These are phyloP conservation scores for Portevinia maculata DNA, from an alignment of 2,888 invertebrate genomes.

Conservation along the genomic window DNA sequence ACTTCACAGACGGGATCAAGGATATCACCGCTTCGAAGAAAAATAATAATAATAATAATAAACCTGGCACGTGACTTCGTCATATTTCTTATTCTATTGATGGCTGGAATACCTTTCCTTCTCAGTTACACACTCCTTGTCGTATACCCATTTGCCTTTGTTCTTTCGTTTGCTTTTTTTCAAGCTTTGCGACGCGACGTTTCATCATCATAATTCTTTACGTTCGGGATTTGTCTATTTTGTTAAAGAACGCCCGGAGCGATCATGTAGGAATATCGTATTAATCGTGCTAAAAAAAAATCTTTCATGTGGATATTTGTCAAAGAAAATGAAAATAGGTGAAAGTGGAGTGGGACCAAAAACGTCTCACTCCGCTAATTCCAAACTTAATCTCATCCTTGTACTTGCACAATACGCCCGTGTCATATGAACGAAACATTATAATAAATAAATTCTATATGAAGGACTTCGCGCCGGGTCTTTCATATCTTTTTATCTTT, in stretches of 20 bases:
- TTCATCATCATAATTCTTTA: slow-evolving; percentile 35
- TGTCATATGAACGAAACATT: slow-evolving; percentile 43
- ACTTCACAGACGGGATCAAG: slow-evolving; percentile 47
- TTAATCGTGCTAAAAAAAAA: not conserved
- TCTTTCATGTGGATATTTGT: slow-evolving; percentile 54
- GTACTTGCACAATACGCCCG: not conserved
- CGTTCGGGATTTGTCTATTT: slow-evolving; percentile 32
- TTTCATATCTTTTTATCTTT: slow-evolving; percentile 70
- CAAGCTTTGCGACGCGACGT: slow-evolving; percentile 8
- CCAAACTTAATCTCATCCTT: slow-evolving; percentile 40
- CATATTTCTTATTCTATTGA: not conserved
- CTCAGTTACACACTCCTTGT: not conserved
- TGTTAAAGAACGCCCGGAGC: slow-evolving; percentile 28
- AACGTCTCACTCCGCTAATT: slow-evolving; percentile 43
- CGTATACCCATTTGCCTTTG: not conserved
- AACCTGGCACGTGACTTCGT: slow-evolving; percentile 55
- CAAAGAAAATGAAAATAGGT: slow-evolving; percentile 47
- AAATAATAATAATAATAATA: slow-evolving; percentile 37
- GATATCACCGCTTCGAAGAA: slow-evolving; percentile 28
- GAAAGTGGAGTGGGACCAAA: not conserved
- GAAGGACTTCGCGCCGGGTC: slow-evolving; percentile 43
- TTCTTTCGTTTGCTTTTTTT: slow-evolving; percentile 1
- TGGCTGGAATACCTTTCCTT: not conserved
- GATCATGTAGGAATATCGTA: slow-evolving; percentile 36
- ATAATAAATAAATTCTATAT: slow-evolving; percentile 69